phyloP scores from a whole-genome alignment of 1,140 invertebrate genomes.

The Ectropis grisescens region DNA sequence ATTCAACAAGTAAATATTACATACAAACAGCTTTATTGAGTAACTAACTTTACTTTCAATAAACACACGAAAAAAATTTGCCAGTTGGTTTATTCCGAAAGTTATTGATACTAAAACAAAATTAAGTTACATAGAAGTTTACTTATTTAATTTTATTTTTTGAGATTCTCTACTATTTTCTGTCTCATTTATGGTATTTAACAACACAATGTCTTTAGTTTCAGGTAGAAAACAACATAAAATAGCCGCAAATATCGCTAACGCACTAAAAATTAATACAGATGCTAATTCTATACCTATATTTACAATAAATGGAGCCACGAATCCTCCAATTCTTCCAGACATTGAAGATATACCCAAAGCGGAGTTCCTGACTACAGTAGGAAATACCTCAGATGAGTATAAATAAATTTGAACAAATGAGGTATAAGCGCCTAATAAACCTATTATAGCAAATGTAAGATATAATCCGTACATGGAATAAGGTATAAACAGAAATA shows the following conservation, averaged over 20 bases:
- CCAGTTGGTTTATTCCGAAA: no score
- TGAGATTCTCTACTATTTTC: conserved; percentile 14
- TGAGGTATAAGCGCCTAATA: conserved; percentile 72
- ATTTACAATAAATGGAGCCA: conserved; percentile 75
- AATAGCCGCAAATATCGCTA: conserved; percentile 30
- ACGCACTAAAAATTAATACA: conserved; percentile 34
- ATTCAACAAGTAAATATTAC: no score
- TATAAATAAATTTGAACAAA: conserved; percentile 76
- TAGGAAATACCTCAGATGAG: conserved; percentile 78
- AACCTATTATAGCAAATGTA: conserved; percentile 72
- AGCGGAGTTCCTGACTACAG: conserved; percentile 76
- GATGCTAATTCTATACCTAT: conserved; percentile 59
- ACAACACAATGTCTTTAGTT: conserved; percentile 37
- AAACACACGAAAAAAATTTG: no score
- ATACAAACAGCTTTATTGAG: no score
- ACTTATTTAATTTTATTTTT: no score
- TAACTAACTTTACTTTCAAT: no score
- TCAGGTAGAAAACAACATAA: conserved; percentile 47
- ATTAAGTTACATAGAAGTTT: no score
- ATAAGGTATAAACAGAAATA: conserved; percentile 36
- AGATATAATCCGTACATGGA: conserved; percentile 15
- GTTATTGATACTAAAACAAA: no score
- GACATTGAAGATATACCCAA: conserved; percentile 74
- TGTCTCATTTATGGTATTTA: conserved; percentile 42
- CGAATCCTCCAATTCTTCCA: conserved; percentile 75